A percentile compares a stretch with the other conserved stretches of the same genome.
Evolutionary conservation across 2,888 invertebrate genomes (phyloP).

Genomic region (Leptinotarsa juncta): DNA sequence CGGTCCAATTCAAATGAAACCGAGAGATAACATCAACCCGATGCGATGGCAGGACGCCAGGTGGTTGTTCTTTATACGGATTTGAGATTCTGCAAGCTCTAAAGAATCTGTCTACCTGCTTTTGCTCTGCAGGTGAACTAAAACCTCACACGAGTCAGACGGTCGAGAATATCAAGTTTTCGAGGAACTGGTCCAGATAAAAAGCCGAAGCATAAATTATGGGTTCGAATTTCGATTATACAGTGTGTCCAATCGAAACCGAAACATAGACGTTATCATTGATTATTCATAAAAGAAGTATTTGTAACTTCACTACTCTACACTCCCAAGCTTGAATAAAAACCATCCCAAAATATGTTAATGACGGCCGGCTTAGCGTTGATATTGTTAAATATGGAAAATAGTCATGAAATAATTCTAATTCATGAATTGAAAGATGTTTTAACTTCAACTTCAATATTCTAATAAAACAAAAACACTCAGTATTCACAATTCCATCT

Average conservation of each 20-base stretch:
- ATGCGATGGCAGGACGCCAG: conserved; percentile 35
- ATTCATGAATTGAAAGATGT: no score
- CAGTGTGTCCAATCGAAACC: neutral
- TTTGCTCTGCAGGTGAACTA: conserved; percentile 31
- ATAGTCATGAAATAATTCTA: no score
- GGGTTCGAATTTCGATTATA: neutral
- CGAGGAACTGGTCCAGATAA: conserved; percentile 8
- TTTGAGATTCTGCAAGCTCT: conserved; percentile 35
- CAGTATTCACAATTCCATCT: no score
- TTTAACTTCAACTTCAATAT: no score
- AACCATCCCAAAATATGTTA: no score
- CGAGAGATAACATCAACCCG: conserved; percentile 33
- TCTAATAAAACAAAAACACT: no score
- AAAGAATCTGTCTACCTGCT: conserved; percentile 35
- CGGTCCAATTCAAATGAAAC: conserved; percentile 34
- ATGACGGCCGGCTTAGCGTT: no score
- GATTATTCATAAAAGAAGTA: no score
- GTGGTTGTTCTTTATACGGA: conserved; percentile 30
- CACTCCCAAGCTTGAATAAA: no score
- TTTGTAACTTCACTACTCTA: no score
- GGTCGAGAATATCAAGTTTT: conserved; percentile 32
- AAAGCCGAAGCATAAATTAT: conserved; percentile 3
- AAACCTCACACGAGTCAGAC: conserved; percentile 17
- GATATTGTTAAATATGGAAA: no score
- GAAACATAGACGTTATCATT: neutral